Evolutionary conservation across 2,797 vertebrate genomes (phyloP).

Genomic region (Acanthurus lineatus): DNA sequence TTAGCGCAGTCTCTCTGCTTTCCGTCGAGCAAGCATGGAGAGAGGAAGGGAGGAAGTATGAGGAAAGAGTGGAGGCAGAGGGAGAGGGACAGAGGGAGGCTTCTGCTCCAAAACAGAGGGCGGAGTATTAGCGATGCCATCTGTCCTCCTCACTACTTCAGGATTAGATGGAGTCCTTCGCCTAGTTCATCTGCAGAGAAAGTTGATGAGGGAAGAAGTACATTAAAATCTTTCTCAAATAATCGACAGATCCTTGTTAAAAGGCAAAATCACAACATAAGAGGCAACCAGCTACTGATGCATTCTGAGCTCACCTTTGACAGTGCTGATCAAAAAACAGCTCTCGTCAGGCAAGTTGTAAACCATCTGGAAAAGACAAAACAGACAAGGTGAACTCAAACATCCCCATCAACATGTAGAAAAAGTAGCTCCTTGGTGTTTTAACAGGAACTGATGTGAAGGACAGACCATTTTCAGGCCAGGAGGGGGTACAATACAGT

Average conservation of each 20-base stretch:
- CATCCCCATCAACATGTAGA: not conserved
- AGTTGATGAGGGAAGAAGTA: conserved; percentile 3
- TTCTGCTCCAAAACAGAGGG: conserved; percentile 78
- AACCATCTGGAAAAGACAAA: conserved; percentile 88
- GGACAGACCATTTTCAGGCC: not conserved
- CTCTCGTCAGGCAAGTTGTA: conserved; percentile 96
- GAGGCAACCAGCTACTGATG: not conserved
- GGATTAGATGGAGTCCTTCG: conserved; percentile 88
- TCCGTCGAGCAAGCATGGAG: conserved; percentile 63
- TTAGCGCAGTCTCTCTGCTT: conserved; percentile 77
- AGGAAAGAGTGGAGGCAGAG: conserved; percentile 71
- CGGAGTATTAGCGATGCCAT: conserved; percentile 77
- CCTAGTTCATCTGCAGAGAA: conserved; percentile 89
- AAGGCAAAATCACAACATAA: not conserved
- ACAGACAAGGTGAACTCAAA: not conserved
- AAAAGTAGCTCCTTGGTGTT: not conserved
- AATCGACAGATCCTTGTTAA: not conserved
- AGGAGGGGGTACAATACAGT: not conserved
- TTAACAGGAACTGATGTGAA: not conserved
- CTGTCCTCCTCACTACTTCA: conserved; percentile 80
- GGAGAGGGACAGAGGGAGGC: conserved; percentile 76
- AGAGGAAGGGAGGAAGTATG: conserved; percentile 69
- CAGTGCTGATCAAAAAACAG: conserved; percentile 93
- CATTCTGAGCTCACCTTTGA: conserved; percentile 88
- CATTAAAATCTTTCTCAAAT: conserved; percentile 31